These are phyloP conservation scores for Drosophila koepferae DNA, from an alignment of 2,888 invertebrate genomes.

Conservation along the genomic window DNA sequence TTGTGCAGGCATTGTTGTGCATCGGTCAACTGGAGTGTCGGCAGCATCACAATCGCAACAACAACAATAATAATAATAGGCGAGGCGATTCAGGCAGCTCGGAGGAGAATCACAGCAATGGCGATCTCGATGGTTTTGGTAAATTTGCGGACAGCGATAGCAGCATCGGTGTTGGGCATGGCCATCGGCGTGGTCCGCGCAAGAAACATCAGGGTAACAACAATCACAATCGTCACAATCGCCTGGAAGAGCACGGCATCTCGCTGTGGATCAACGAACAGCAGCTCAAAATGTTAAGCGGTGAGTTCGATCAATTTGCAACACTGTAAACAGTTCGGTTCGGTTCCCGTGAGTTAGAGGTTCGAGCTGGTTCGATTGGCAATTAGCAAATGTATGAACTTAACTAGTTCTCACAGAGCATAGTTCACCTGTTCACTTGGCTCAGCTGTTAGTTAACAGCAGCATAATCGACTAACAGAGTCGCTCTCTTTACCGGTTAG, in stretches of 20 bases:
- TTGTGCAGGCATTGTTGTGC: constrained; percentile 70
- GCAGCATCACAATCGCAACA: constrained; percentile 68
- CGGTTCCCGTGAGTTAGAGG: not conserved
- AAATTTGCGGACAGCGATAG: constrained; percentile 54
- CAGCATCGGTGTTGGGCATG: constrained; percentile 37
- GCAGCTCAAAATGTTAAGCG: constrained; percentile 96
- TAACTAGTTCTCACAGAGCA: not conserved
- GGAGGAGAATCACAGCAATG: constrained; percentile 59
- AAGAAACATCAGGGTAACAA: constrained; percentile 56
- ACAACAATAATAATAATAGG: constrained; percentile 52
- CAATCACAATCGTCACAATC: constrained; percentile 69
- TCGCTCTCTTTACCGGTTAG: not conserved
- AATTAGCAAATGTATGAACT: not conserved
- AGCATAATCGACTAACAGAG: not conserved
- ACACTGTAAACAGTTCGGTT: not conserved
- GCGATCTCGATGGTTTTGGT: constrained; percentile 51
- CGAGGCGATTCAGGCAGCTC: constrained; percentile 63
- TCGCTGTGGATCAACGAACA: constrained; percentile 96
- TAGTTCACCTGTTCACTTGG: not conserved
- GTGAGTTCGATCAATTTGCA: constrained; percentile 85
- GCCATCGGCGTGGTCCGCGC: constrained; percentile 55
- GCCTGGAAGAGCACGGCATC: constrained; percentile 86
- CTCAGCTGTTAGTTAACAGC: not conserved
- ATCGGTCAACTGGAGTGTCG: constrained; percentile 69
- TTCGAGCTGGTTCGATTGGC: not conserved